Base-by-base conservation (phyloP, 2,113 vertebrate genomes). In the Theropithecus gelada region DNA sequence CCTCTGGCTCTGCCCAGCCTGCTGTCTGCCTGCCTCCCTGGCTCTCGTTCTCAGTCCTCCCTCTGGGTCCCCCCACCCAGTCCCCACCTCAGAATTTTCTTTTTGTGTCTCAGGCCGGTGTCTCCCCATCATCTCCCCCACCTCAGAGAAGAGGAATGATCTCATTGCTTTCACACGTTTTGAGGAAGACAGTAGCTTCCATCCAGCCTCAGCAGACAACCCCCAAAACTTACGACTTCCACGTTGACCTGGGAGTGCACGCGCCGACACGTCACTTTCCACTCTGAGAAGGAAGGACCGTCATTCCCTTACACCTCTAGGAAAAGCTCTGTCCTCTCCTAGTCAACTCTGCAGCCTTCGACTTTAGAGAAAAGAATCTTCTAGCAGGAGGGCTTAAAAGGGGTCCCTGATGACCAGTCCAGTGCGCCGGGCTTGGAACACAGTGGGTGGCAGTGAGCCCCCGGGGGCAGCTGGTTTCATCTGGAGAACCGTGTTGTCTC, bases 21-120 rank as follows among this genome's bases (percentile, higher is more conserved):
- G 6, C 16, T 5, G 17, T 40, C 70, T 32, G 43, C 10, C 48
- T 50, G 59, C 70, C 25, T n/a, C 2, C 10, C n/a, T 32, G 12
- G 1, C 17, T 48, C 16, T 68, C 30, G 2, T 17, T 45, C 50
- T 50, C 55, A 7, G 0, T 6, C 16, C 14, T 0, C 8, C 35
- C 61, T 66, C 61, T 32, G 61, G 61, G 61, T 32, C 61, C 61
- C 27, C 57, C 57, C 57, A 11, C 57, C 57, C 8, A 10, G 57
- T 59, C 57, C 2, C 6, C 0, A 10, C 5, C 3, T n/a, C 48
- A 25, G 50, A 61, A 85, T 35, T 93, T 16, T 79, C 48, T 75
- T 55, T 87, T 1, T 0, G 9, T 43, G 7, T 43, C 78, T 88
- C 55, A 52, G 27, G 38, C 20, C 70, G 35, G 4, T 7, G 52